Evolutionary conservation across 1,140 invertebrate genomes (phyloP).

Genomic region (Geopemphigus sp.): DNA sequence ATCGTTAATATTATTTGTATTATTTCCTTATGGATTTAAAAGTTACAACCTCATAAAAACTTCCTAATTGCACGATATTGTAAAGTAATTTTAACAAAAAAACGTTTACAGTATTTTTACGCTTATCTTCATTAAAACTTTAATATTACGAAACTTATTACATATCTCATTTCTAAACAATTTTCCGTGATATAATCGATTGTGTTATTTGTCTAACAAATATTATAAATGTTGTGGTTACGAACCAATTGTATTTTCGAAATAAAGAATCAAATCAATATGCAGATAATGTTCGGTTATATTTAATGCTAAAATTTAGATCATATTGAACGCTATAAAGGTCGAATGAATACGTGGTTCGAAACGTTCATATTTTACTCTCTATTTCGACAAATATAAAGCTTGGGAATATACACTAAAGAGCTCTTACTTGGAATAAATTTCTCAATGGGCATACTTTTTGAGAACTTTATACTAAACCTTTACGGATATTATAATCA

Average conservation of each 20-base stretch:
- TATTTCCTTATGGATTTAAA: conserved; percentile 2
- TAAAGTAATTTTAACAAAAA: conserved; percentile 22
- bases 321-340: neutral
- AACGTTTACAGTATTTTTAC: conserved; percentile 23
- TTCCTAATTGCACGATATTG: neutral
- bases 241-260: neutral
- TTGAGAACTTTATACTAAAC: neutral
- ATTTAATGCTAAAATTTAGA: neutral
- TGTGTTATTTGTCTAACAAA: neutral
- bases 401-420: neutral
- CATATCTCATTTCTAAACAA: neutral
- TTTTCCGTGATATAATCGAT: neutral
- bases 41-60: conserved; percentile 7
- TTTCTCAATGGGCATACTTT: neutral
- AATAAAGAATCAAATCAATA: conserved; percentile 20
- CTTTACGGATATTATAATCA: neutral
- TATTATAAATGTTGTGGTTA: neutral
- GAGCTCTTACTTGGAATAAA: conserved; percentile 7
- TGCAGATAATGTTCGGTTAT: neutral
- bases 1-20: neutral
- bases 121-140: conserved; percentile 15
- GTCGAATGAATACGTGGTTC: neutral
- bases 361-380: neutral
- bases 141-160: conserved; percentile 12
- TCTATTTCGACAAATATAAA: neutral